phyloP scores from a whole-genome alignment of 2,888 invertebrate species.

The Criorhina ranunculi region DNA sequence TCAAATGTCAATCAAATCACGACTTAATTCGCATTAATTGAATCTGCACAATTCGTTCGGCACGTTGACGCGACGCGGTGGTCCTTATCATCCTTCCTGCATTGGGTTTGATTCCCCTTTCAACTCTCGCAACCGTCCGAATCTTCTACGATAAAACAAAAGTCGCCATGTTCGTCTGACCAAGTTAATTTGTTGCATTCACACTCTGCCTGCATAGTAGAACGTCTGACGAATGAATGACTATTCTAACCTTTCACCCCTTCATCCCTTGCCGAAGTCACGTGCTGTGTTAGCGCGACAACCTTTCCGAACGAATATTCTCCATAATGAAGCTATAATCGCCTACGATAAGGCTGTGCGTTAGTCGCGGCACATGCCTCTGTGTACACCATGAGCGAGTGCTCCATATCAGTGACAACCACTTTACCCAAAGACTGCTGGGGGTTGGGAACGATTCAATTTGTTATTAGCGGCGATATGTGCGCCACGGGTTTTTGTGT shows the following conservation, averaged over 20 bases:
- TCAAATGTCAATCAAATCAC: slow-evolving; percentile 56
- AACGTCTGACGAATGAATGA: slow-evolving; percentile 29
- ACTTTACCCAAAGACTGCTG: slow-evolving; percentile 65
- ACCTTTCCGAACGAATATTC: slow-evolving; percentile 62
- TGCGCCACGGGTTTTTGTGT: slow-evolving; percentile 66
- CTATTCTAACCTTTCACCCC: slow-evolving; percentile 50
- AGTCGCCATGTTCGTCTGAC: slow-evolving; percentile 61
- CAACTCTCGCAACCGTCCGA: slow-evolving; percentile 34
- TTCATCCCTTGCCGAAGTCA: slow-evolving; percentile 54
- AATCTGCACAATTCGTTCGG: slow-evolving; percentile 48
- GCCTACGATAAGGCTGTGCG: slow-evolving; percentile 68
- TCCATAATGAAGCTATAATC: slow-evolving; percentile 74
- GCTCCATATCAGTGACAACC: slow-evolving; percentile 75
- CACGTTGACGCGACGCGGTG: background rate
- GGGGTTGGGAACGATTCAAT: slow-evolving; percentile 73
- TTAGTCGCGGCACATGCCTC: slow-evolving; percentile 72
- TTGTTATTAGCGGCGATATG: slow-evolving; percentile 73
- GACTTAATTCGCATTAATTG: slow-evolving; percentile 66
- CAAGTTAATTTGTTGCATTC: slow-evolving; percentile 66
- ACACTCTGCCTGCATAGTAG: slow-evolving; percentile 29
- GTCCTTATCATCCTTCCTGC: slow-evolving; percentile 44
- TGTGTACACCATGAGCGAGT: slow-evolving; percentile 60
- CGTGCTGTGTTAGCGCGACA: slow-evolving; percentile 67
- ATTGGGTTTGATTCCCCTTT: background rate
- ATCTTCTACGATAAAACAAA: slow-evolving; percentile 53